phyloP scores from a whole-genome alignment of 2,113 vertebrate genomes.

The Gnathonemus longibarbis region DNA sequence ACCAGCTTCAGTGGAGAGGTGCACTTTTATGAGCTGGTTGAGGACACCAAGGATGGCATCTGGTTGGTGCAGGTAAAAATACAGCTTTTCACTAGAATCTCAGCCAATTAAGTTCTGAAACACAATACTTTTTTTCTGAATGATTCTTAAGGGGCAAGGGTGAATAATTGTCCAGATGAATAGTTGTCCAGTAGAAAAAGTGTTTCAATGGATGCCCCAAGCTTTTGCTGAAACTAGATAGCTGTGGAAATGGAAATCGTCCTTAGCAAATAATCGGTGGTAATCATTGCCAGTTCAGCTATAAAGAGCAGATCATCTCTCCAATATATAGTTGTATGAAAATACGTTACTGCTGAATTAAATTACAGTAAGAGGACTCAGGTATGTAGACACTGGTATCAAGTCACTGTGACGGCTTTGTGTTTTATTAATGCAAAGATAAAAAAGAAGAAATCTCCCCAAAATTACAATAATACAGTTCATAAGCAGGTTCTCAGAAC shows the following conservation, averaged over 20 bases:
- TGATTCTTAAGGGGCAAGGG: neutral
- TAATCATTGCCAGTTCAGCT: neutral
- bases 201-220: neutral
- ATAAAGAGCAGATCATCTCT: neutral
- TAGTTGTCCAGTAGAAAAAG: neutral
- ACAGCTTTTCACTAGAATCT: neutral
- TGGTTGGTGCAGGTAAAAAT: slow-evolving; percentile 90
- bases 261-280: neutral
- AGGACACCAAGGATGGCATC: slow-evolving; percentile 97
- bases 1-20: slow-evolving; percentile 94
- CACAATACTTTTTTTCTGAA: neutral
- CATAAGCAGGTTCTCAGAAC: neutral
- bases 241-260: neutral
- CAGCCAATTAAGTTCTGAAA: neutral
- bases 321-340: neutral
- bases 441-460: neutral
- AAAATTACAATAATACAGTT: neutral
- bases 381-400: neutral
- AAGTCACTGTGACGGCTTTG: neutral
- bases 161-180: neutral
- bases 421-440: neutral
- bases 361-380: neutral
- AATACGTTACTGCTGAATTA: neutral
- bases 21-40: slow-evolving; percentile 96
- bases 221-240: neutral